Percentiles rank a stretch among this genome's conserved stretches.
These are phyloP conservation scores for Tetramorium bicarinatum DNA, from an alignment of 2,888 invertebrate genomes.

Conservation along the genomic window DNA sequence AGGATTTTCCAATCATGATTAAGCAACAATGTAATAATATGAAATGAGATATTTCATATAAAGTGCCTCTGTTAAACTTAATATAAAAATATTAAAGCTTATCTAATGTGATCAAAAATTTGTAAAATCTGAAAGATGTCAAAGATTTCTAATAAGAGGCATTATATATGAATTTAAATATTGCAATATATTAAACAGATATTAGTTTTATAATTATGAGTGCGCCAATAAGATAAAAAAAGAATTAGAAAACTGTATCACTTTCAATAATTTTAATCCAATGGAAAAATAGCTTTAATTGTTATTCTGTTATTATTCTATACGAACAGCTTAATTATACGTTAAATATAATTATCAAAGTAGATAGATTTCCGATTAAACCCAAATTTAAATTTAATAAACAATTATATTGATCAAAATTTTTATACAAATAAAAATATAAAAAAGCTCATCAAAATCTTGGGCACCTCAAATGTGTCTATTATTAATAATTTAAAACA, in stretches of 20 bases:
- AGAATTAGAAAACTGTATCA: neutral
- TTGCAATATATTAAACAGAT: conserved; percentile 8
- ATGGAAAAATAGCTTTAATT: neutral
- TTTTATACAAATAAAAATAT: neutral
- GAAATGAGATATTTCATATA: neutral
- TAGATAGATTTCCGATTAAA: neutral
- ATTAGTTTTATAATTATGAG: conserved; percentile 12
- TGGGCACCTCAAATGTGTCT: neutral
- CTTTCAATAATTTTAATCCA: neutral
- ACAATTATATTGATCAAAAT: neutral
- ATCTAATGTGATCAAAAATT: neutral
- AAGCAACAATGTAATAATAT: neutral
- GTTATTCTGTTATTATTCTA: neutral
- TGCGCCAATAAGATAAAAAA: neutral
- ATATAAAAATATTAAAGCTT: neutral
- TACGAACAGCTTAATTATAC: neutral
- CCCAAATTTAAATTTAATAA: neutral
- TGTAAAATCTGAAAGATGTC: neutral
- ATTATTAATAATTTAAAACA: conserved; percentile 10
- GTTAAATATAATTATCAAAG: neutral
- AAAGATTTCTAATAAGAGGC: neutral
- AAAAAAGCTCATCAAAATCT: conserved; percentile 8
- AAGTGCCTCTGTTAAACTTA: neutral
- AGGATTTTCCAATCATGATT: neutral
- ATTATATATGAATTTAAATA: conserved; percentile 1